Conservation (phyloP, 64 coral and sea anemone species). For the Montipora capricornis region DNA sequence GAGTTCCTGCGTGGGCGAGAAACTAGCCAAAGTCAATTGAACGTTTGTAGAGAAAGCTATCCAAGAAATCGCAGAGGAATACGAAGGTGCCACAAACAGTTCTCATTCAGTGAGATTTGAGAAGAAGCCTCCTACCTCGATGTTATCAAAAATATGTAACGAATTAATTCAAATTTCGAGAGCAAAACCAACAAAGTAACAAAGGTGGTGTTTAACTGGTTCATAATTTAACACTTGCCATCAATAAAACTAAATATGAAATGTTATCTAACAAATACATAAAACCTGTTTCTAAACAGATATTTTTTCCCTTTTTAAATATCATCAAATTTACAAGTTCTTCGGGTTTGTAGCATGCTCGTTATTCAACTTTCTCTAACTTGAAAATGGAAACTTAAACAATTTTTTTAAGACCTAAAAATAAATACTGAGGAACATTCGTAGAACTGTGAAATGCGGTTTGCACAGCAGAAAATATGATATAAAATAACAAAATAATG, state of each 20-base stretch:
- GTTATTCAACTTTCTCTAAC: not conserved
- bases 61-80: not conserved
- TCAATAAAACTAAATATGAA: not conserved
- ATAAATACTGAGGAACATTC: no score
- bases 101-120: not conserved
- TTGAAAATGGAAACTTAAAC: not conserved
- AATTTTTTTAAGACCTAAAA: no score
- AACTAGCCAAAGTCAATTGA: not conserved
- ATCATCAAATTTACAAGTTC: not conserved
- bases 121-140: not conserved
- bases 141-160: not conserved
- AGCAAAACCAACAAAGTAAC: slow-evolving; percentile 9
- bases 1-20: not conserved
- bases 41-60: not conserved
- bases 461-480: not conserved
- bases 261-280: not conserved
- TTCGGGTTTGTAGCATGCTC: not conserved
- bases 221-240: not conserved
- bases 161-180: not conserved
- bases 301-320: not conserved
- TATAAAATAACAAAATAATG: not conserved
- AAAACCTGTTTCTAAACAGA: not conserved
- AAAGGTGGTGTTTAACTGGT: not conserved
- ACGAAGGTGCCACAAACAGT: not conserved
- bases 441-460: not conserved